These are phyloP conservation scores for Rhyacophila evoluta DNA, from an alignment of 2,888 invertebrate species.

Conservation along the genomic window DNA sequence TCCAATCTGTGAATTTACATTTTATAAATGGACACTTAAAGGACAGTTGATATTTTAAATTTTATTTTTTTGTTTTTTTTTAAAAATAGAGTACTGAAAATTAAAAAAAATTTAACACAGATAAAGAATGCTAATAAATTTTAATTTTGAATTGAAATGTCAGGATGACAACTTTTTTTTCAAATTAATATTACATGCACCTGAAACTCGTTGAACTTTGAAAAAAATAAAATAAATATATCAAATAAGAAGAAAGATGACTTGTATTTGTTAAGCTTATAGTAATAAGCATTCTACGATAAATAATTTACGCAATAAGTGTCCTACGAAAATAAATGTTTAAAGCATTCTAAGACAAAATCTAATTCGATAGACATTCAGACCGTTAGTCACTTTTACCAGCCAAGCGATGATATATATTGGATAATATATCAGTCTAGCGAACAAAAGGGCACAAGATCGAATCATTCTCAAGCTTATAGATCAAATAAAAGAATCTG, in stretches of 20 bases:
- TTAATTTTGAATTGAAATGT: too few relatives aligned
- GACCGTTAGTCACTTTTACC: conserved; percentile 15
- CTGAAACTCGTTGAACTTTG: background rate
- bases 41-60: too few relatives aligned
- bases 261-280: background rate
- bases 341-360: conserved; percentile 14
- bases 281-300: background rate
- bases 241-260: conserved; percentile 7
- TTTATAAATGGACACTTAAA: too few relatives aligned
- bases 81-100: too few relatives aligned
- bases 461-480: conserved; percentile 5
- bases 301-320: background rate
- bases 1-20: too few relatives aligned
- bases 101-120: too few relatives aligned
- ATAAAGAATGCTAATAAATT: too few relatives aligned
- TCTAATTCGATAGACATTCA: background rate
- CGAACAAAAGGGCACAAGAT: background rate
- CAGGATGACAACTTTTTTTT: too few relatives aligned
- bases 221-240: background rate
- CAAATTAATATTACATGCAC: too few relatives aligned
- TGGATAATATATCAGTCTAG: background rate
- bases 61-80: too few relatives aligned
- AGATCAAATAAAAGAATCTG: background rate
- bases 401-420: conserved; percentile 19
- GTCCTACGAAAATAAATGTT: background rate